A percentile compares a stretch with the other conserved stretches of the same genome.
Evolutionary conservation across 2,888 invertebrate genomes (phyloP).

Genomic region (Troides oblongomaculatus): DNA sequence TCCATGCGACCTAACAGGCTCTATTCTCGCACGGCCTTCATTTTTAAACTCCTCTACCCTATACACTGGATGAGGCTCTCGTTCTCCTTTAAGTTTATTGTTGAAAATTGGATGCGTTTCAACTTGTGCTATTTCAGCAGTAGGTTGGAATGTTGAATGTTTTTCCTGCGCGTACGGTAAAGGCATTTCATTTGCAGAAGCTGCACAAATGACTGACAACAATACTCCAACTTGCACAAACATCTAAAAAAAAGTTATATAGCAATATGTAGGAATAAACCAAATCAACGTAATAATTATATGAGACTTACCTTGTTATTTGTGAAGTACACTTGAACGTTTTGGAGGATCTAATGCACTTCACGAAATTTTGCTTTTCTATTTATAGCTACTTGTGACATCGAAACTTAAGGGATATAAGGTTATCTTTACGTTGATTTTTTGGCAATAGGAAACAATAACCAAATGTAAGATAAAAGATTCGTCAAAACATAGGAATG

Average conservation of each 20-base stretch:
- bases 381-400: constrained; percentile 52
- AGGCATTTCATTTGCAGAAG: constrained; percentile 56
- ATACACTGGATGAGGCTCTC: constrained; percentile 57
- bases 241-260: constrained; percentile 58
- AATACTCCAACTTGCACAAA: constrained; percentile 43
- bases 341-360: constrained; percentile 23
- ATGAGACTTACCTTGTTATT: constrained; percentile 15
- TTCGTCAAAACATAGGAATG: constrained; percentile 65
- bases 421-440: constrained; percentile 48
- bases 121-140: constrained; percentile 45
- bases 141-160: constrained; percentile 49
- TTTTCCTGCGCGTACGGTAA: constrained; percentile 47
- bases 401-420: constrained; percentile 34
- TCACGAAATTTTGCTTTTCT: constrained; percentile 36
- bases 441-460: constrained; percentile 49
- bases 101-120: constrained; percentile 47
- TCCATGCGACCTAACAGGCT: constrained; percentile 54
- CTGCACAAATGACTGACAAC: constrained; percentile 41
- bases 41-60: constrained; percentile 49
- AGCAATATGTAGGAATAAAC: not conserved
- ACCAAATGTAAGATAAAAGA: constrained; percentile 43
- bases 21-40: constrained; percentile 56
- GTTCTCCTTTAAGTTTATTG: constrained; percentile 43
- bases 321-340: constrained; percentile 6
- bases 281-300: not conserved